phyloP scores from a whole-genome alignment of 1,140 invertebrate genomes.

The Leguminivora glycinivorella region DNA sequence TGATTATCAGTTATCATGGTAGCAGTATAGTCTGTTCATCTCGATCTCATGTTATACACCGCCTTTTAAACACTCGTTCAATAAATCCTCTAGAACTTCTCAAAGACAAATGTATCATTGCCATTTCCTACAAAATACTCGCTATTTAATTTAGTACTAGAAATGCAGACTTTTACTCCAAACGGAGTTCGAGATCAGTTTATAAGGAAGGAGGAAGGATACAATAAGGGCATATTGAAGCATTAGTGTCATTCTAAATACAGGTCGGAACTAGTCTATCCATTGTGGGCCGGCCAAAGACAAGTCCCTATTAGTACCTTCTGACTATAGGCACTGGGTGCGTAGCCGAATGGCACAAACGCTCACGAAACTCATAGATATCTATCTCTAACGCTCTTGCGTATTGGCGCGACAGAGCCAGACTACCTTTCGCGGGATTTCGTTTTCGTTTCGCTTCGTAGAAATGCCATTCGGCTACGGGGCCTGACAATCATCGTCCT shows the following conservation, averaged over 20 bases:
- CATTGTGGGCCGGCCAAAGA: background rate
- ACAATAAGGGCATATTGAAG: constrained; percentile 8
- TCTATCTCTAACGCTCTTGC: no score
- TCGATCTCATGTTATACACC: no score
- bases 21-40: no score
- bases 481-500: background rate
- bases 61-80: no score
- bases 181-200: background rate
- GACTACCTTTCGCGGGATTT: no score
- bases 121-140: background rate
- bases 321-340: no score
- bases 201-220: background rate
- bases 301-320: background rate
- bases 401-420: no score
- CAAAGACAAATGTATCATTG: background rate
- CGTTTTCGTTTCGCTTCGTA: no score
- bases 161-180: background rate
- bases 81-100: background rate
- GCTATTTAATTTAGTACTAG: background rate
- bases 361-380: no score
- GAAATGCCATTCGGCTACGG: no score
- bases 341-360: no score
- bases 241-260: constrained; percentile 1
- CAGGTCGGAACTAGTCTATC: background rate
- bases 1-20: no score